Evolutionary conservation across 2,797 vertebrate genomes (phyloP), one percentile per base, ranked within the genome.

Genomic region (Borostomias antarcticus): DNA sequence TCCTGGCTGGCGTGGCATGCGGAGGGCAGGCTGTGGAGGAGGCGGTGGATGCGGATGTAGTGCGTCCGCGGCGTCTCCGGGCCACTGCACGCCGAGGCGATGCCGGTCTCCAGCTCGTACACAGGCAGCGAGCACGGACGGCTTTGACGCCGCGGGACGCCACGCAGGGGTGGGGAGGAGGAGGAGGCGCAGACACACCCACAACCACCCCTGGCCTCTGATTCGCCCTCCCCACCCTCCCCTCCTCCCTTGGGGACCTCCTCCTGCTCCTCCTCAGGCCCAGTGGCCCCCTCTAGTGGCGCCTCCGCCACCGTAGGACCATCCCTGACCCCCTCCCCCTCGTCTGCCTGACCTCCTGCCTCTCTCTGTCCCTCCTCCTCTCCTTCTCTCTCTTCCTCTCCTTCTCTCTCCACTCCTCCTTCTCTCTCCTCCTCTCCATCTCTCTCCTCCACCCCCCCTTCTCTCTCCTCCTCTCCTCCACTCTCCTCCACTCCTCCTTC

Each of bases 41-140:
- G 91, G 70, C 96, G 95, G 82, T 99, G 97, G 62, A 99, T 95
- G 21, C 95, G 91, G 69, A 99, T 96, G 87, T 99, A 99, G 84
- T 98, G 97, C 0, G 96, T 96, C 2, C 96, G 90, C 0, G 97
- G 97, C 0, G 96, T 99, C 81, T 99, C 96, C 0, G 96, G 95
- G 33, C 97, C 95, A 0, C 94, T 93, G 0, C 96, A 98, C 1
- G 94, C 91, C 0, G 97, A 95, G 0, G 96, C 95, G 0, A 99
- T 96, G 53, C 98, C 96, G 0, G 94, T 97, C 82, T 99, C 97
- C 64, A 99, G 92, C 79, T 98, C 96, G 0, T 96, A 99, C 72
- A 99, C 96, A 0, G 97, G 97, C 43, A 99, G 81, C 1, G 96
- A 99, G 76, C 95, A 97, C 0, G 97, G 97, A 11, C 97, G 92